Percentiles rank a stretch among this genome's conserved stretches.
These are phyloP conservation scores for Macrosteles quadrilineatus DNA, from an alignment of 1,140 invertebrate genomes.

Conservation along the genomic window DNA sequence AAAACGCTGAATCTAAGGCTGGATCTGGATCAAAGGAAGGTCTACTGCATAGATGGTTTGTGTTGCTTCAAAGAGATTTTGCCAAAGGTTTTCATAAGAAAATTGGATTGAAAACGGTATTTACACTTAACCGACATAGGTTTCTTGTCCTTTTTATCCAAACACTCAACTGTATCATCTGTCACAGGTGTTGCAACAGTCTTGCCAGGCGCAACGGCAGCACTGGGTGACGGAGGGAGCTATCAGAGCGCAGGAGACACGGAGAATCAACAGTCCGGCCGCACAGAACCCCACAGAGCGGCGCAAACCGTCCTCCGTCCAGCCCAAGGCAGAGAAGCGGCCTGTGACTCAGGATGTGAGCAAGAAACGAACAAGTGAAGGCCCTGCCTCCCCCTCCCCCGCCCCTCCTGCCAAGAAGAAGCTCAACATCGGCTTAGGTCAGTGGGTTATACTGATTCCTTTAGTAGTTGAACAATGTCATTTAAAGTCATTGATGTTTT, in stretches of 20 bases:
- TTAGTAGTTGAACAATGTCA: too few species aligned
- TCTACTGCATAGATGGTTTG: too few species aligned
- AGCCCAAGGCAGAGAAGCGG: constrained; percentile 29
- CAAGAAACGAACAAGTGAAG: constrained; percentile 26
- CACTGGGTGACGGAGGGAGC: constrained; percentile 40
- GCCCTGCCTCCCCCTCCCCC: background rate
- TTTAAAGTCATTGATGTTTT: too few species aligned
- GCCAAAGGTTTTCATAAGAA: too few species aligned
- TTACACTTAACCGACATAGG: too few species aligned
- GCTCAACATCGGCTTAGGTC: background rate
- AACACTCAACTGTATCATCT: too few species aligned
- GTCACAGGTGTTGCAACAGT: constrained; percentile 37
- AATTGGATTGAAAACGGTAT: too few species aligned
- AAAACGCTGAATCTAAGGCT: too few species aligned
- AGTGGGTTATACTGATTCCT: too few species aligned
- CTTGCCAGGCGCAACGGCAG: constrained; percentile 40
- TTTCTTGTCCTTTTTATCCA: too few species aligned
- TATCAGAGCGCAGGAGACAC: constrained; percentile 16
- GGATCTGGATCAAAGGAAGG: too few species aligned
- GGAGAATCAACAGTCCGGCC: constrained; percentile 24
- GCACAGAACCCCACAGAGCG: constrained; percentile 30
- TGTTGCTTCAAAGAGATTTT: too few species aligned
- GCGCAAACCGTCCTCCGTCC: constrained; percentile 27
- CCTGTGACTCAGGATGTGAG: background rate
- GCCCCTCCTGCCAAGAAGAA: constrained; percentile 5